phyloP scores from a whole-genome alignment of 64 coral and sea anemone species.

The Montipora capricornis region DNA sequence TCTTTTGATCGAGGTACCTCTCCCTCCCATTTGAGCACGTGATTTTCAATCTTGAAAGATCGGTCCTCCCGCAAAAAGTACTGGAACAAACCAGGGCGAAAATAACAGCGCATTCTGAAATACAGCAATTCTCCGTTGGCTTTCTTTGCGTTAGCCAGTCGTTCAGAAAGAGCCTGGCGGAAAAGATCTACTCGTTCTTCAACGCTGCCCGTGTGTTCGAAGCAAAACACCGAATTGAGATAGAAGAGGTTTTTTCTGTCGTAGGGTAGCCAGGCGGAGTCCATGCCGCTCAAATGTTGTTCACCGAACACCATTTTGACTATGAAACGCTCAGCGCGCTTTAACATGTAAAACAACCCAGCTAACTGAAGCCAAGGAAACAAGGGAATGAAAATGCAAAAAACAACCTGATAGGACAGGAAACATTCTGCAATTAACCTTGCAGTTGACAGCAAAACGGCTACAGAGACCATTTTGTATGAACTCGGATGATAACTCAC shows the following conservation, averaged over 20 bases:
- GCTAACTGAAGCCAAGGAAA: constrained; percentile 39
- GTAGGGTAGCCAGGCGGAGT: constrained; percentile 80
- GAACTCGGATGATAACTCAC: too few species aligned
- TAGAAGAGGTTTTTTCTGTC: constrained; percentile 62
- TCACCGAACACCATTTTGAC: not conserved
- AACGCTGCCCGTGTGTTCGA: not conserved
- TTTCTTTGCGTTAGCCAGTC: constrained; percentile 65
- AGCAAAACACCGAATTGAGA: constrained; percentile 54
- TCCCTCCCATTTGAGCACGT: constrained; percentile 82
- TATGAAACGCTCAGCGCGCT: constrained; percentile 56
- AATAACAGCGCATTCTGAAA: constrained; percentile 55
- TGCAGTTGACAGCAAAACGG: not conserved
- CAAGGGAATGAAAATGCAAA: not conserved
- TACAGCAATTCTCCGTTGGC: constrained; percentile 59
- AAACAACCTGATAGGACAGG: not conserved
- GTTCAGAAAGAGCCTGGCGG: constrained; percentile 42
- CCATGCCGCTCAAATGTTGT: constrained; percentile 61
- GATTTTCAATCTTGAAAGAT: constrained; percentile 84
- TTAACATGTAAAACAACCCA: constrained; percentile 62
- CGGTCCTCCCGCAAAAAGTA: constrained; percentile 89
- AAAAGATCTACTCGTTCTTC: constrained; percentile 54
- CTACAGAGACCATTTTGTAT: too few species aligned
- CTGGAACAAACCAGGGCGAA: constrained; percentile 86
- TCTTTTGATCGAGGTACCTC: constrained; percentile 72
- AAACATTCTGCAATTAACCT: constrained; percentile 67